Evolutionary conservation across 2,888 invertebrate genomes (phyloP).

Genomic region (Crioceris asparagi): DNA sequence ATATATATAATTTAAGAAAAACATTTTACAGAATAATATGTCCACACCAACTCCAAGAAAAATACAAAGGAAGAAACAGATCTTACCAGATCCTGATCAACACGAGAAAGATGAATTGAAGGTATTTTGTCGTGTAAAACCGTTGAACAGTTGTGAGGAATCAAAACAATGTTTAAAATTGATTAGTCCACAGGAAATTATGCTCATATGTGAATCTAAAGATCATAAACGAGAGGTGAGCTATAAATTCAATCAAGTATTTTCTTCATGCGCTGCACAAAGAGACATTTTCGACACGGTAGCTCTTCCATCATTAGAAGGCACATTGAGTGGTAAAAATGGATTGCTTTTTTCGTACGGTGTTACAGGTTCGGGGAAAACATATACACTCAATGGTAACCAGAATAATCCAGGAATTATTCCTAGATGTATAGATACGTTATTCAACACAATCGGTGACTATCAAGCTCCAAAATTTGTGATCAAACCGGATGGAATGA

Average conservation of each 20-base stretch:
- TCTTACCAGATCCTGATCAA: too few species aligned
- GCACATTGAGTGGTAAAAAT: not conserved
- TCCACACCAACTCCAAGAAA: too few species aligned
- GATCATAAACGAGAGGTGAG: too few species aligned
- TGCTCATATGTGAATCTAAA: too few species aligned
- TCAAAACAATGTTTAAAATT: too few species aligned
- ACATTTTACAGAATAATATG: too few species aligned
- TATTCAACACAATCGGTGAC: not conserved
- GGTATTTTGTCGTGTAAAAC: too few species aligned
- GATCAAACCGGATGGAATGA: not conserved
- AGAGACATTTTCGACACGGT: not conserved
- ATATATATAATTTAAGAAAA: too few species aligned
- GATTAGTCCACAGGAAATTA: too few species aligned
- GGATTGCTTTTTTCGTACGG: not conserved
- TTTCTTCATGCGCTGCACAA: not conserved
- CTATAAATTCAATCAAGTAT: not conserved
- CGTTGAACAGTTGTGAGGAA: too few species aligned
- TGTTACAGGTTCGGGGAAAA: not conserved
- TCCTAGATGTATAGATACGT: not conserved
- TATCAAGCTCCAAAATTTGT: not conserved
- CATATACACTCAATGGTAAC: not conserved
- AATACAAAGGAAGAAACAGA: too few species aligned
- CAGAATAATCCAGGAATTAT: not conserved
- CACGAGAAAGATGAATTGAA: too few species aligned
- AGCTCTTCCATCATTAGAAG: not conserved